These are phyloP conservation scores for Deladenus siricidicola DNA, from an alignment of 2,888 invertebrate species.

Conservation along the genomic window DNA sequence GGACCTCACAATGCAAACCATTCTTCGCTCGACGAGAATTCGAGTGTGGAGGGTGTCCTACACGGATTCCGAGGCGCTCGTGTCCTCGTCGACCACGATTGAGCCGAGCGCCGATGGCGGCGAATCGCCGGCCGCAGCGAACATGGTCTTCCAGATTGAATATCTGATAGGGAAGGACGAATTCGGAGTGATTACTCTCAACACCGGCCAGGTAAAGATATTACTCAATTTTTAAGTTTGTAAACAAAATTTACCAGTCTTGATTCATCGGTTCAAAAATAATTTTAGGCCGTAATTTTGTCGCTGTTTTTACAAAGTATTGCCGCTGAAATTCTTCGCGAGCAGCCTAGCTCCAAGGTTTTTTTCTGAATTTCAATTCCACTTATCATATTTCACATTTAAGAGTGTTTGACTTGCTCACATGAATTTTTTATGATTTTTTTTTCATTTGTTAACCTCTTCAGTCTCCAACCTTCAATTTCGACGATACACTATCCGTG, in stretches of 20 bases:
- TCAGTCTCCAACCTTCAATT: constrained; percentile 30
- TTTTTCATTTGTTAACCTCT: neutral
- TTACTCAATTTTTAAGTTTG: neutral
- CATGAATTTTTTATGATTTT: neutral
- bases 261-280: too few species aligned
- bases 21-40: constrained; percentile 89
- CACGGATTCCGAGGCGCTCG: constrained; percentile 17
- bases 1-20: constrained; percentile 56
- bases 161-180: constrained; percentile 59
- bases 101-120: neutral
- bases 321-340: constrained; percentile 73
- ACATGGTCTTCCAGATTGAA: constrained; percentile 45
- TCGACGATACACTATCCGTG: constrained; percentile 26
- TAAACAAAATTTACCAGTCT: neutral
- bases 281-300: constrained; percentile 72
- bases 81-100: too few species aligned
- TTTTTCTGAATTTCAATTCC: neutral
- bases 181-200: constrained; percentile 84
- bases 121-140: constrained; percentile 10
- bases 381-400: neutral
- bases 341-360: constrained; percentile 13
- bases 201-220: constrained; percentile 49
- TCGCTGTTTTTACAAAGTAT: constrained; percentile 83
- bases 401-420: neutral
- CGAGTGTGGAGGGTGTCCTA: constrained; percentile 79